Conservation (phyloP, 35 echinoderm and acorn worm species). For the Diadema setosum region DNA sequence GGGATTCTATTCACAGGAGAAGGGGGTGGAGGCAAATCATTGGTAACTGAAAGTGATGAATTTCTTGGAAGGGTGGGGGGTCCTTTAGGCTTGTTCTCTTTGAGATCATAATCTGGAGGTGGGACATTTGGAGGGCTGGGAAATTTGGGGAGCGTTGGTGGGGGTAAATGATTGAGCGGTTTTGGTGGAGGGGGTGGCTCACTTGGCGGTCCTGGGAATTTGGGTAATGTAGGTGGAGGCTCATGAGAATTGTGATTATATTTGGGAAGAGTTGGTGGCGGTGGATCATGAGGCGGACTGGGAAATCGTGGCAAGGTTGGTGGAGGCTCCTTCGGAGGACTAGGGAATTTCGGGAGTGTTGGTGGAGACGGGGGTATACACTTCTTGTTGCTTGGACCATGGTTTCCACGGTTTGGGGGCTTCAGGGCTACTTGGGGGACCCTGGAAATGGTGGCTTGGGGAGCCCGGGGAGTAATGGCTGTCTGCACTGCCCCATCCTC, state of each 20-base stretch:
- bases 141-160: constrained; percentile 2
- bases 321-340: neutral
- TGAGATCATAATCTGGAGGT: neutral
- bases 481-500: neutral
- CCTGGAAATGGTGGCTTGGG: neutral
- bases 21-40: neutral
- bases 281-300: neutral
- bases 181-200: neutral
- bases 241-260: neutral
- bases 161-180: neutral
- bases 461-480: neutral
- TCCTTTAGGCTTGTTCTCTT: neutral
- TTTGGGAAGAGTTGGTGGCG: neutral
- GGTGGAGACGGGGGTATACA: neutral
- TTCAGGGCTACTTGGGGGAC: neutral
- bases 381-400: neutral
- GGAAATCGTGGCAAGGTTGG: neutral
- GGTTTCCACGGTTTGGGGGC: neutral
- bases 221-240: neutral
- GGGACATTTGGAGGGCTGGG: constrained; percentile 8
- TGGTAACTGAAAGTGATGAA: neutral
- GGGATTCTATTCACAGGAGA: neutral
- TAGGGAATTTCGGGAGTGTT: constrained; percentile 1
- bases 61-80: neutral
- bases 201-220: neutral